Base-by-base conservation (phyloP, 2,888 invertebrate genomes). In the Nomada flava region DNA sequence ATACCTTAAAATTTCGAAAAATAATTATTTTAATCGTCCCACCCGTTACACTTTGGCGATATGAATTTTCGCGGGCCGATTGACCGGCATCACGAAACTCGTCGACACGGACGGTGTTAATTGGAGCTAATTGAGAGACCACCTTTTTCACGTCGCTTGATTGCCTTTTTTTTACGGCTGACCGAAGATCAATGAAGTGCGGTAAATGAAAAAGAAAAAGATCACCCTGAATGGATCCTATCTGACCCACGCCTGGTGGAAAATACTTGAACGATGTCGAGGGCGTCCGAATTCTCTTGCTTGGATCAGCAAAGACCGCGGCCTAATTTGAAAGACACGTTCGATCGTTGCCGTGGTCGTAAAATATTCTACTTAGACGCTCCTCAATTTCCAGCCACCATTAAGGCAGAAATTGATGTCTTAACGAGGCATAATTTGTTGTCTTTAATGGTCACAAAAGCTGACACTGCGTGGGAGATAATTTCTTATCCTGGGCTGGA, bases 61-160 rank as follows among this genome's bases (percentile, higher is more conserved):
- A 44, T 36, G 11, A 18, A 23, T 47, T 65, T 53, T 73, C 74
- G 42, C 42, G 23, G 42, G 55, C 55, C 55, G 68, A 71, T 62
- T 29, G 36, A 36, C 23, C 20, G 15, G 64, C n/a, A 76, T 53
- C 65, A 47, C 65, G 55, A 76, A 59, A 65, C 57, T 63, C 68
- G 47, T 36, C 59, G 60, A 70, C 72, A 57, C 42, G 60, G 52
- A 52, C 67, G 50, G 44, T 64, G 68, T 77, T 73, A 81, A 81
- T 81, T 77, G 77, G 47, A 65, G 73, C 69, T 77, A 77, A 73
- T 77, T 73, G 77, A 81, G 64, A 59, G 60, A 36, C 60, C 60
- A 70, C 76, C 79, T 74, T 78, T 78, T 55, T 52, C 60, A 44
- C 64, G 57, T 60, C 72, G 68, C 36, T 69, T 53, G 69, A 79